Base-by-base conservation (phyloP, 2,113 vertebrate species). In the Irena cyanogastra region DNA sequence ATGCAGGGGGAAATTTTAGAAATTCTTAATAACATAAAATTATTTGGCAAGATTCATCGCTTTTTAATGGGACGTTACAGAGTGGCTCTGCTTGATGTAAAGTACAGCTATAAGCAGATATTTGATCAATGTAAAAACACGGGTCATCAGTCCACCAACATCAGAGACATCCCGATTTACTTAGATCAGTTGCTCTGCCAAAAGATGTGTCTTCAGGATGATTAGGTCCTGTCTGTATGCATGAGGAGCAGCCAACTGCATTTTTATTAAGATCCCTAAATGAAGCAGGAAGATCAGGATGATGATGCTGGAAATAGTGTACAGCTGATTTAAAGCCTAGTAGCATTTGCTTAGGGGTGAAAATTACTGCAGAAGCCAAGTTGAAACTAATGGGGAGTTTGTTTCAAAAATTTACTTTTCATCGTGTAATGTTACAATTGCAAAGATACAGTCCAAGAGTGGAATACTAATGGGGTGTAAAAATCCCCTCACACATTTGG, bases 321-420 rank as follows among this genome's bases (percentile, higher is more conserved):
- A 74, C 52, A 89, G 56, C 52, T 70, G 60, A 95, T 80, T 84
- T 89, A 83, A 92, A 83, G 24, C 86, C 52, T 71, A 57, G 39
- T 3, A 79, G 45, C 71, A 69, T 72, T 92, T 90, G n/a, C 80
- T 78, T 42, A 77, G 54, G 63, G 77, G 27, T 65, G 53, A 90
- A 95, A 93, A 90, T 74, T 90, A 72, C 26, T 65, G 53, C 27
- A 54, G 52, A 66, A 93, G 35, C 76, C 54, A 80, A 83, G 71
- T 70, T 39, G 39, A 94, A 93, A 77, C 17, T 83, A 93, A 65
- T 20, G 30, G 63, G 68, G 30, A 83, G 39, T 66, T 93, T 66
- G 45, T 60, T 93, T 90, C 64, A 81, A 81, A 90, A 92, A 83
- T 83, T 78, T 87, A 35, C 57, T 87, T 89, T 87, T 74, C 57